These are phyloP conservation scores for Microctonus hyperodae DNA, from an alignment of 2,888 invertebrate species.

Conservation along the genomic window DNA sequence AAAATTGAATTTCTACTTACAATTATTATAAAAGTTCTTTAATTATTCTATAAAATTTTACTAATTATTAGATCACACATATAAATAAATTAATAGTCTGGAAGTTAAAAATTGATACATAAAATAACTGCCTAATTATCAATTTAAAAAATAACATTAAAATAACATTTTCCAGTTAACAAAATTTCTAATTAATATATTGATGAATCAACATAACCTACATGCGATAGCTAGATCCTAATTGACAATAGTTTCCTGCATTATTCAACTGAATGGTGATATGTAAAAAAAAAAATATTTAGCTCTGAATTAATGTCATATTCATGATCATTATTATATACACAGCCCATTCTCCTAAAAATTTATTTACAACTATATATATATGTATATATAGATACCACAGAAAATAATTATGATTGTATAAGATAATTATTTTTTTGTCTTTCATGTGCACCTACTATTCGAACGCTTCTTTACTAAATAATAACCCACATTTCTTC, in stretches of 20 bases:
- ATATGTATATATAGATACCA: not conserved
- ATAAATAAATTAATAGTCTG: no score
- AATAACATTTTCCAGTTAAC: not conserved
- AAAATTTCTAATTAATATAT: not conserved
- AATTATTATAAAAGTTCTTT: no score
- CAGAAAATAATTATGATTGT: not conserved
- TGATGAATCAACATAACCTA: no score
- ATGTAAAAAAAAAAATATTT: conserved; percentile 20
- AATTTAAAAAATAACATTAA: not conserved
- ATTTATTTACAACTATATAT: conserved; percentile 2
- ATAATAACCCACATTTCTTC: conserved; percentile 52
- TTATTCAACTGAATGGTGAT: not conserved
- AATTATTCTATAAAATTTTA: no score
- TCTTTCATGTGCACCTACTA: conserved; percentile 40
- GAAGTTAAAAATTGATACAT: no score
- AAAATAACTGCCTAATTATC: not conserved
- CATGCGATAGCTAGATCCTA: not conserved
- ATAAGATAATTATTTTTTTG: not conserved
- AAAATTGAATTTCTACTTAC: no score
- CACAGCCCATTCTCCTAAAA: not conserved
- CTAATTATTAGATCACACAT: no score
- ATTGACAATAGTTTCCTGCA: not conserved
- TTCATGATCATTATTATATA: conserved; percentile 4
- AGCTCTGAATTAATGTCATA: conserved; percentile 2
- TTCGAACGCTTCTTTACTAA: conserved; percentile 44